Percentiles rank a stretch among this genome's conserved stretches.
These are phyloP conservation scores for Danio albolineatus DNA, from an alignment of 2,797 vertebrate genomes.

Conservation along the genomic window DNA sequence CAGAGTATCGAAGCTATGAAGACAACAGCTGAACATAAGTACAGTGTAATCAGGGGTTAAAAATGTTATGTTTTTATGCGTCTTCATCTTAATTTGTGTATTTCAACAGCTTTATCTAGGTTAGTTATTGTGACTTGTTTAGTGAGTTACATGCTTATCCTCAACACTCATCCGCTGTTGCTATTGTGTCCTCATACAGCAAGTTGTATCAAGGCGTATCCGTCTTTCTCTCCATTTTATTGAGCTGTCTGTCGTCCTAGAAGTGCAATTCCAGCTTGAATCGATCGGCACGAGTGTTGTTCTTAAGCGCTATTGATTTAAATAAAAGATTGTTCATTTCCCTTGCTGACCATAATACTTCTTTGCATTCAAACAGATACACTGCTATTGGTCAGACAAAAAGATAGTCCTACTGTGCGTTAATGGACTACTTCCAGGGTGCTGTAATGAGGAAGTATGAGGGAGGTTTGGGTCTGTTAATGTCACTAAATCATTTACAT, in stretches of 20 bases:
- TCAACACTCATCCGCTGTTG: not conserved
- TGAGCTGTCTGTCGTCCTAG: conserved; percentile 24
- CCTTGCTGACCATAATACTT: not conserved
- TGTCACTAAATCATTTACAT: not conserved
- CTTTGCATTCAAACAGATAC: not conserved
- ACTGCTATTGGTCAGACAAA: not conserved
- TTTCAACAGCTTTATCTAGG: no score
- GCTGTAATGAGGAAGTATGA: not conserved
- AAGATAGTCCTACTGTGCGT: not conserved
- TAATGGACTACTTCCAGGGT: not conserved
- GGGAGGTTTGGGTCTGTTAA: not conserved
- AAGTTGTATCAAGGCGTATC: not conserved
- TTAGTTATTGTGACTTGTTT: not conserved
- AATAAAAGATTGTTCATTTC: conserved; percentile 21
- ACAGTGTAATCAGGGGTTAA: not conserved
- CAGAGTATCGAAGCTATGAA: not conserved
- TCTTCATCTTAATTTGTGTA: no score
- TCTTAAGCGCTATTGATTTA: conserved; percentile 42
- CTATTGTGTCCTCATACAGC: not conserved
- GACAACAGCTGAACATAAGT: not conserved
- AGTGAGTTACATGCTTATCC: not conserved
- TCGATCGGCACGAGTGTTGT: conserved; percentile 30
- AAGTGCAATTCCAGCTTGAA: conserved; percentile 5
- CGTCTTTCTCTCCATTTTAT: conserved; percentile 25
- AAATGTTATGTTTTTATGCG: not conserved